Evolutionary conservation across 2,797 vertebrate species (phyloP), one percentile per base, ranked within the genome.

Genomic region (Poeciliopsis infans): DNA sequence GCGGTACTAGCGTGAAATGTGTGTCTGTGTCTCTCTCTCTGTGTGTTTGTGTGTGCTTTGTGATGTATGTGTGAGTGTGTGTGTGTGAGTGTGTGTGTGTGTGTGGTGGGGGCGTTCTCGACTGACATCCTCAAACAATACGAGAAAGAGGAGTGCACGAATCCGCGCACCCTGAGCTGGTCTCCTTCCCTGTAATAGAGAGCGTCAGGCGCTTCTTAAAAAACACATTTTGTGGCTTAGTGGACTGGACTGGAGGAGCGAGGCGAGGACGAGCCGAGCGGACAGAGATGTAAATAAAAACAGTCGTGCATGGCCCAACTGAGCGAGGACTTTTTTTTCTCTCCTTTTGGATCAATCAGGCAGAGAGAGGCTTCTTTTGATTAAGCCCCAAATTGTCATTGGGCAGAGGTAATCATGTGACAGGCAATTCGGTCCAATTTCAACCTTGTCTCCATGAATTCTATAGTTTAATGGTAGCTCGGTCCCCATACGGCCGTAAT

Each of bases 391-490:
- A 99, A 98, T 99, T 99, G 98, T 98, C 97, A 99, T 99, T 99
- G 98, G 98, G 96, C 97, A 99, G 97, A 97, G 96, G 97, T 98
- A 98, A 99, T 99, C 98, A 99, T 99, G 98, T 99, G 98, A 99
- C 98, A 98, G 97, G 97, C 97, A 97, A 97, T 97, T 99, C 97
- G 98, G 97, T 99, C 98, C 98, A 98, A 98, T 99, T 99, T 99
- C 98, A 98, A 99, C 97, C 98, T 98, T 98, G 98, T 99, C 98
- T 99, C 97, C 97, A 97, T 98, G 98, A 99, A 99, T 99, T 97
- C 97, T 98, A 98, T 98, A 98, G 98, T 99, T 99, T 99, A 97
- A 99, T 98, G 97, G 97, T 96, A 97, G 97, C 97, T 97, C 96
- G 97, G 97, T 99, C 97, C 97, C 97, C 97, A 98, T 96, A 97